phyloP scores from a whole-genome alignment of 37 sponge, comb jelly and placozoan species.

The Halichondria panicea region DNA sequence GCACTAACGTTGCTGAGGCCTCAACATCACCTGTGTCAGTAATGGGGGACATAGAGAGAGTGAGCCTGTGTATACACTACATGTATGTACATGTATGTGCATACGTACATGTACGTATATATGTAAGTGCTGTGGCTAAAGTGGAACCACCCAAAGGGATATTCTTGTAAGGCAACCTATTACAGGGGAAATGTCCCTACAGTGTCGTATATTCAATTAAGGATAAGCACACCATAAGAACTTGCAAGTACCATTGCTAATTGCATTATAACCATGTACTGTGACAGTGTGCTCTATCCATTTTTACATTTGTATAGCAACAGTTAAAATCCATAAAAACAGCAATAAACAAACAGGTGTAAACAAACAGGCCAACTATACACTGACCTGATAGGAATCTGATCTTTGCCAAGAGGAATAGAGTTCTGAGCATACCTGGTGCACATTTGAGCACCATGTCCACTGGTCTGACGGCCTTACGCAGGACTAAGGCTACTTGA shows the following conservation, averaged over 20 bases:
- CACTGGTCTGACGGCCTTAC: slow-evolving; percentile 50
- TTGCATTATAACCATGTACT: too few relatives aligned
- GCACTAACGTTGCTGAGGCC: slow-evolving; percentile 48
- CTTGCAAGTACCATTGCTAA: too few relatives aligned
- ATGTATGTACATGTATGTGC: slow-evolving; percentile 1
- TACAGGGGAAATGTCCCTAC: too few relatives aligned
- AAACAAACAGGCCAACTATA: background rate
- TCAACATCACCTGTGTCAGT: slow-evolving; percentile 65
- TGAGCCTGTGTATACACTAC: background rate
- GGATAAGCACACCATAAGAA: too few relatives aligned
- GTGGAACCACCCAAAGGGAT: too few relatives aligned
- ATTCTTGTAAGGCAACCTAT: too few relatives aligned
- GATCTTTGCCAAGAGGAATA: slow-evolving; percentile 80
- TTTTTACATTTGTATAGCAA: too few relatives aligned
- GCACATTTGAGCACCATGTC: slow-evolving; percentile 67
- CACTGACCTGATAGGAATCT: slow-evolving; percentile 84
- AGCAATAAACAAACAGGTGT: background rate
- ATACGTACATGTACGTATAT: too few relatives aligned
- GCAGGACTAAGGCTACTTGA: slow-evolving; percentile 52
- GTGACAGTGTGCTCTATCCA: too few relatives aligned
- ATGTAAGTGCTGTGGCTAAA: too few relatives aligned
- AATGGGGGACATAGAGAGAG: background rate
- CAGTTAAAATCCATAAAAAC: too few relatives aligned
- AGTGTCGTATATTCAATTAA: too few relatives aligned
- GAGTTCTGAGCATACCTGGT: slow-evolving; percentile 68